A percentile compares a stretch with the other conserved stretches of the same genome.
Conservation (phyloP, 92 coral and sea anemone species). For the Pocillopora meandrina region DNA sequence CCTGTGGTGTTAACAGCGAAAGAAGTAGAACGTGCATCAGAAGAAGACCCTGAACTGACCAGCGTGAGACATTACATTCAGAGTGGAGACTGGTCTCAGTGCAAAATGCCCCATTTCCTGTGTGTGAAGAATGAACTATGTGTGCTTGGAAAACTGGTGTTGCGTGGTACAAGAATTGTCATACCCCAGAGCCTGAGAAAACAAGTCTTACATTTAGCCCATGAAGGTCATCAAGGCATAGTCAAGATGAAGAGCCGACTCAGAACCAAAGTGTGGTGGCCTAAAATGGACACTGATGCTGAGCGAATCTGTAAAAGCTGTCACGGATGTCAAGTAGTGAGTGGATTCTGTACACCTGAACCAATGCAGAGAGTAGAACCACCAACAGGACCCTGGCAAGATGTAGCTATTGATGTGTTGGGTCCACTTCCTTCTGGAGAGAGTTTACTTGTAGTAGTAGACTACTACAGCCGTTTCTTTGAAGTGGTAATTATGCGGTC, state of each 20-base stretch:
- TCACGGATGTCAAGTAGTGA: conserved; percentile 49
- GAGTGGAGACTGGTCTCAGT: conserved; percentile 50
- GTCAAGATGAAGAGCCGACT: conserved; percentile 41
- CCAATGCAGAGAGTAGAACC: conserved; percentile 33
- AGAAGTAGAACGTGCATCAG: conserved; percentile 57
- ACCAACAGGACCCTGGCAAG: conserved; percentile 1
- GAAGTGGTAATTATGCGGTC: background rate
- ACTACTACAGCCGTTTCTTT: too few relatives aligned
- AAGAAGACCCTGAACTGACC: conserved; percentile 37
- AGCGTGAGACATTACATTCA: conserved; percentile 22
- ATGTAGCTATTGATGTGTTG: background rate
- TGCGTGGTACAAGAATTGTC: conserved; percentile 27
- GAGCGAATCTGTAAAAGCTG: conserved; percentile 38
- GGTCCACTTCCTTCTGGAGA: background rate
- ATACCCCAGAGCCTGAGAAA: conserved; percentile 28
- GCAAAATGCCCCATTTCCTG: conserved; percentile 46
- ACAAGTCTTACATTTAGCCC: conserved; percentile 27
- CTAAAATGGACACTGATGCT: conserved; percentile 41
- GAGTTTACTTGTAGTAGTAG: background rate
- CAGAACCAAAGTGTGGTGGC: conserved; percentile 59
- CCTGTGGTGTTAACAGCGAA: conserved; percentile 51
- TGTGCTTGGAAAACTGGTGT: background rate
- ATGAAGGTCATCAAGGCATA: conserved; percentile 61
- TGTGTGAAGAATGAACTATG: conserved; percentile 46
- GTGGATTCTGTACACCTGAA: conserved; percentile 28